Conservation (phyloP, 2,888 invertebrate genomes). For the Tinea pellionella region DNA sequence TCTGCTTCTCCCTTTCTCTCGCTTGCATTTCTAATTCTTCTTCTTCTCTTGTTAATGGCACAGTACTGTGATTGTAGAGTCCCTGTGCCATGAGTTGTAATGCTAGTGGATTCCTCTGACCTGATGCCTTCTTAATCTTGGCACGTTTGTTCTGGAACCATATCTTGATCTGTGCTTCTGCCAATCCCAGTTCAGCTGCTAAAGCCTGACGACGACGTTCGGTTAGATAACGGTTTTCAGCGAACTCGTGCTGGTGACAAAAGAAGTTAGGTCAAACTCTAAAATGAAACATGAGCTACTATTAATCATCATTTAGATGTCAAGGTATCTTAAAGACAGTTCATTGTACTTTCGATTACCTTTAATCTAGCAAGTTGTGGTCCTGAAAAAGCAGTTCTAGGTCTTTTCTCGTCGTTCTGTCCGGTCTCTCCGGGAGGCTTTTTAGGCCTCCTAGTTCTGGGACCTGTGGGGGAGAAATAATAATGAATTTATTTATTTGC, state of each 20-base stretch:
- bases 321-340: neutral
- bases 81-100: conserved; percentile 95
- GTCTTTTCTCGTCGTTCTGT: conserved; percentile 84
- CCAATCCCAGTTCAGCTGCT: conserved; percentile 90
- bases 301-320: too few species aligned
- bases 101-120: conserved; percentile 87
- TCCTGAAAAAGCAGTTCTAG: conserved; percentile 94
- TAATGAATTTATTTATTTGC: neutral
- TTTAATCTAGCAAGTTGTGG: conserved; percentile 92
- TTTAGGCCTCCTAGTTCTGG: conserved; percentile 69
- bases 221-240: conserved; percentile 92
- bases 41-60: conserved; percentile 78
- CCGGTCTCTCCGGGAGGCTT: conserved; percentile 49
- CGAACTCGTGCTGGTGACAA: conserved; percentile 81
- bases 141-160: conserved; percentile 98
- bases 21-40: conserved; percentile 74
- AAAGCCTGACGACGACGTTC: conserved; percentile 90
- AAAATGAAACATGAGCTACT: neutral
- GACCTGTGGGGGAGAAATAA: conserved; percentile 46
- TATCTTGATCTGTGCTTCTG: conserved; percentile 97
- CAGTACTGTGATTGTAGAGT: conserved; percentile 88
- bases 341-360: conserved; percentile 35
- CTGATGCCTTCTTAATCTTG: conserved; percentile 93
- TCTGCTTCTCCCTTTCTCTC: conserved; percentile 48
- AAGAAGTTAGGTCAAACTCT: neutral